Base-by-base conservation (phyloP, 2,888 invertebrate species). In the Acrobasis repandana region DNA sequence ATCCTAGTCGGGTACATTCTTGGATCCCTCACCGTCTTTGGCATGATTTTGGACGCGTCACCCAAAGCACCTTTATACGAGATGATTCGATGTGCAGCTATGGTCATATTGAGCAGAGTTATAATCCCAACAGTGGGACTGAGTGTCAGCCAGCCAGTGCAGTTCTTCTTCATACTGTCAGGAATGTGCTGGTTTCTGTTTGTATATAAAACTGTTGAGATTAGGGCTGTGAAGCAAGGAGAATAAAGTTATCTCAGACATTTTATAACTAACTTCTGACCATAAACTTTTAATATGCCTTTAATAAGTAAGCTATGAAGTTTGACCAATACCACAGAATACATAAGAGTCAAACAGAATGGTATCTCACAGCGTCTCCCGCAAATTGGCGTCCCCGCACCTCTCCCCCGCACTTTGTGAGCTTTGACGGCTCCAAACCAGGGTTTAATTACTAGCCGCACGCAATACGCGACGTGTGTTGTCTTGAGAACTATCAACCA, bases 11-110 rank as follows among this genome's bases (percentile, higher is more conserved):
- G 89, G 11, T 95, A 94, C 83, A 94, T 95, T 63, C 85, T 95
- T 34, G 91, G 90, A 11, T 94, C 95, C 0, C 81, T 95, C 16
- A 94, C 94, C 0, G 90, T 93, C 11, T 94, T 95, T 63, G 95
- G 95, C 2, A 90, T 95, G 86, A 82, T 95, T 33, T 92, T 95
- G 67, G 95, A 95, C 67, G 93, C 94, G 54, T 91, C 93, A 50
- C 90, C 93, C 0, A 88, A 93, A 67, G 94, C 94, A 0, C 91
- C 93, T 28, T 73, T 93, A 0, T 86, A 93, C 60, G 95, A 95
- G 80, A 82, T 94, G 6, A 62, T 91, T 0, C 90, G 95, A 18
- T 95, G 95, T 73, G 76, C 92, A 18, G 63, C 92, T 8, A 85
- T 94, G 49, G 84, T 94, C 2, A 57, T 71, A 2, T 65, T 80